Base-by-base conservation (phyloP, 53 echinoderm and acorn worm species). In the Henricia sp. region DNA sequence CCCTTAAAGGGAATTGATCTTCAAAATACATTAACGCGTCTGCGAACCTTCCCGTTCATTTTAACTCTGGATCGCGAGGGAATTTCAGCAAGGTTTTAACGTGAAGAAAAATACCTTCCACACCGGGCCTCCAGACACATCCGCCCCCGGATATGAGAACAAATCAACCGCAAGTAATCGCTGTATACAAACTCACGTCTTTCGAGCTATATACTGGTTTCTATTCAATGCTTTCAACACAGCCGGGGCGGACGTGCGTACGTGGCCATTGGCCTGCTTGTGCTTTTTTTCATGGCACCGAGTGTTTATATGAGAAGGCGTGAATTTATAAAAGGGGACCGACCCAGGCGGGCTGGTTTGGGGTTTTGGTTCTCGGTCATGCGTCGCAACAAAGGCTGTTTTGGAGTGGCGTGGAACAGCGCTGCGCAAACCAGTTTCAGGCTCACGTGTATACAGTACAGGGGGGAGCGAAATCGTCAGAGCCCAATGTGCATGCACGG, bases 261-360 rank as follows among this genome's bases (percentile, higher is more conserved):
- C 32, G 6, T 6, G n/a, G 1, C 11, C 6, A 20, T 27, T 8
- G 30, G 11, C 3, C 23, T 26, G 9, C 3, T 9, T 14, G 6
- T 60, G 30, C 29, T 6, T 67, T 37, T 23, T 39, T 67, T 37
- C n/a, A 67, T 24, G 39, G 40, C 67, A 34, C 35, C 14, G 32
- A 32, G 29, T 57, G 57, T 57, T 40, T 41, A 26, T 37, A 44
- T 33, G 77, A 77, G 41, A 19, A 77, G 77, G 60, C 58, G 77
- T 77, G 37, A 77, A 77, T 27, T 24, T 29, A 27, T 23, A 16
- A 52, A 53, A 21, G 28, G 55, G 52, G 65, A 64, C 14, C 39
- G 67, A 38, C 67, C 67, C 3, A 19, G 67, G 67, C 38, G 42
- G 42, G 26, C 77, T 42, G 13, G 29, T 46, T 71, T 11, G 28